Conservation (phyloP, 2,797 vertebrate species). For the Zenarchopterus dispar region DNA sequence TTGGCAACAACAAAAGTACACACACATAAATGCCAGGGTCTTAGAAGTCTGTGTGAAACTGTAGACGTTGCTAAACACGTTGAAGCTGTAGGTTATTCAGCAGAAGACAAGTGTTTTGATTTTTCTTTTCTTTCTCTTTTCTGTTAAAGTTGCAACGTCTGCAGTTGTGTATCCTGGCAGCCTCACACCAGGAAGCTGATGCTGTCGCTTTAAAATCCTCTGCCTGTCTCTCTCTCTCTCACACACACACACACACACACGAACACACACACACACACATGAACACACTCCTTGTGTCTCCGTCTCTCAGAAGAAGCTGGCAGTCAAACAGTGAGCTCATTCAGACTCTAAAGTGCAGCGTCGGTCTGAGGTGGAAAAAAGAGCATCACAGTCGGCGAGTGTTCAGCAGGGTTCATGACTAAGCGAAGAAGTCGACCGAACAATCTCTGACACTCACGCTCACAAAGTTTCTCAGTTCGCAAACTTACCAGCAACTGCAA, state of each 20-base stretch:
- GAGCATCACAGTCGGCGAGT: constrained; percentile 67
- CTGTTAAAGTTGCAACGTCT: constrained; percentile 28
- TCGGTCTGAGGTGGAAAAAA: constrained; percentile 71
- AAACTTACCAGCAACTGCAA: constrained; percentile 2
- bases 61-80: no score
- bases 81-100: no score
- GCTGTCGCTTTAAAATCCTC: constrained; percentile 24
- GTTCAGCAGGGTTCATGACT: constrained; percentile 63
- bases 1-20: no score
- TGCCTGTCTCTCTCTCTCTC: not conserved
- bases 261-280: not conserved
- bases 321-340: constrained; percentile 73
- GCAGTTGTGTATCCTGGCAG: constrained; percentile 26
- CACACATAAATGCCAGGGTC: no score
- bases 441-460: constrained; percentile 13
- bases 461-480: constrained; percentile 5
- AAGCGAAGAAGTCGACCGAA: constrained; percentile 52
- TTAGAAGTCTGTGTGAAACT: no score
- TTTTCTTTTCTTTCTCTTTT: not conserved
- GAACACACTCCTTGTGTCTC: constrained; percentile 27
- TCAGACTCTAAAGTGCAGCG: constrained; percentile 66
- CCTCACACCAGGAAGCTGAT: constrained; percentile 39
- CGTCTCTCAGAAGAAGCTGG: constrained; percentile 66
- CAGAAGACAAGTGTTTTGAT: constrained; percentile 23
- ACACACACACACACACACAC: constrained; percentile 5